Evolutionary conservation across 2,888 invertebrate genomes (phyloP).

Genomic region (Calliphora vomitoria): DNA sequence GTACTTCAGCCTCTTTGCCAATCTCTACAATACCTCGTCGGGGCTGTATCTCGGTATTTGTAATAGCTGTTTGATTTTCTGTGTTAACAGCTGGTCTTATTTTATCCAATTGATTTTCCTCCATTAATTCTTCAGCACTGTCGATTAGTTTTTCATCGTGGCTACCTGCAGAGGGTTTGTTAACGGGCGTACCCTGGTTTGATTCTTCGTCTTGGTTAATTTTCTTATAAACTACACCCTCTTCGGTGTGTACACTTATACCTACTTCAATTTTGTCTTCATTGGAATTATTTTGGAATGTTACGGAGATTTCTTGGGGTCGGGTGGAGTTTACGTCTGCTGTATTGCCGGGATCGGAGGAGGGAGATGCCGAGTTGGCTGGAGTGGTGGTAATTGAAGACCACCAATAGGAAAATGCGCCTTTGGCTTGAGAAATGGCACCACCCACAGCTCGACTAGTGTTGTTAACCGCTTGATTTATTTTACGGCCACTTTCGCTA

Average conservation of each 20-base stretch:
- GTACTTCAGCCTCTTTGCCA: conserved; percentile 82
- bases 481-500: conserved; percentile 95
- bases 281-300: conserved; percentile 80
- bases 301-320: conserved; percentile 78
- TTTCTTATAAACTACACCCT: conserved; percentile 52
- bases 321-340: conserved; percentile 30
- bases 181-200: conserved; percentile 7
- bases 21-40: conserved; percentile 83
- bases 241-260: conserved; percentile 79
- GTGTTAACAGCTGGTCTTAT: conserved; percentile 48
- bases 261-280: conserved; percentile 77
- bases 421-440: conserved; percentile 93
- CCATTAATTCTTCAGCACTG: conserved; percentile 78
- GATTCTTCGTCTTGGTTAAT: conserved; percentile 35
- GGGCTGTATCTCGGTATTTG: conserved; percentile 58
- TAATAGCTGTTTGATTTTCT: conserved; percentile 59
- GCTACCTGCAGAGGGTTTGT: conserved; percentile 16
- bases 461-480: conserved; percentile 95
- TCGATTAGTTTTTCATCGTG: conserved; percentile 77
- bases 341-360: conserved; percentile 45
- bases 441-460: conserved; percentile 96
- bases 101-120: conserved; percentile 69
- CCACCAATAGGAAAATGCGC: conserved; percentile 95
- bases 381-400: conserved; percentile 88
- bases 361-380: conserved; percentile 42